Evolutionary conservation across 2,888 invertebrate species (phyloP).

Genomic region (Dasysyrphus albostriatus): DNA sequence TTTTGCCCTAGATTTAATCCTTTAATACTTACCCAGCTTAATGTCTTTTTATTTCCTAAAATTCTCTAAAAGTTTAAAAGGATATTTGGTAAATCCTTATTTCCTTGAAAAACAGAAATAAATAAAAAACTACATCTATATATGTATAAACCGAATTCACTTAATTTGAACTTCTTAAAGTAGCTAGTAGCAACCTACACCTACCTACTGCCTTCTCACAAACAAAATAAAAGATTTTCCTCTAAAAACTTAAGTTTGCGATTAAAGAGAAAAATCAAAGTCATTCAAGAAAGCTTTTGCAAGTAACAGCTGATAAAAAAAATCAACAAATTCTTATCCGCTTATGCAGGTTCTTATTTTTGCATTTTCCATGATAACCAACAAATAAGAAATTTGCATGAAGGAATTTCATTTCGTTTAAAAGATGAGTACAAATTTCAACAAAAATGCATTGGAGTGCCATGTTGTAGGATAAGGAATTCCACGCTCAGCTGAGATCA

Average conservation of each 20-base stretch:
- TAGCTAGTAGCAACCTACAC: not conserved
- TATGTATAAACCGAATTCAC: constrained; percentile 29
- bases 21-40: not conserved
- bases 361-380: constrained; percentile 6
- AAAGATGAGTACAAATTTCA: constrained; percentile 23
- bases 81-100: constrained; percentile 31
- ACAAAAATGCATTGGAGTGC: constrained; percentile 35
- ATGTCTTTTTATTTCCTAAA: constrained; percentile 12
- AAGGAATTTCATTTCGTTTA: constrained; percentile 46
- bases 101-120: not conserved
- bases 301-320: constrained; percentile 7
- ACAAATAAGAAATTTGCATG: constrained; percentile 38
- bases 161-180: constrained; percentile 13
- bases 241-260: not conserved
- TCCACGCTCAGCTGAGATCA: not conserved
- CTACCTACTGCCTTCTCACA: not conserved
- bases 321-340: constrained; percentile 26
- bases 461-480: not conserved
- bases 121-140: constrained; percentile 27
- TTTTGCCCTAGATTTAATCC: constrained; percentile 30
- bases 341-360: constrained; percentile 26
- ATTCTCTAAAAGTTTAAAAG: constrained; percentile 7
- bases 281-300: constrained; percentile 4
- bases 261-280: constrained; percentile 17
- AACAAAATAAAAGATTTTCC: not conserved